A percentile compares a stretch with the other conserved stretches of the same genome.
Conservation (phyloP, 2,797 vertebrate genomes). For the Masticophis lateralis region DNA sequence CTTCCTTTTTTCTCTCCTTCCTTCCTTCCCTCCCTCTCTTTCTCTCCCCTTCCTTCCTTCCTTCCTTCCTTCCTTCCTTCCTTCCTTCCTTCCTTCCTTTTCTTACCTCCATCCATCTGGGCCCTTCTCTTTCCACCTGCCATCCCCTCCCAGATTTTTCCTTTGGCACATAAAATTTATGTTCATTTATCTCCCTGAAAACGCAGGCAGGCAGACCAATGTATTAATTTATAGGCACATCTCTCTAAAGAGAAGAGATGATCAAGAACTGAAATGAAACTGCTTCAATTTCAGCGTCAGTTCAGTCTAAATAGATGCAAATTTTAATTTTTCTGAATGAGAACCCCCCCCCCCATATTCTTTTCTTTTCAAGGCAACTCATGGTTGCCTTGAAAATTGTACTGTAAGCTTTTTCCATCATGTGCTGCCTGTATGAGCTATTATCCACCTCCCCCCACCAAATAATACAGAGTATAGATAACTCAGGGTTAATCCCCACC, state of each 20-base stretch:
- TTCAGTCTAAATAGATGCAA: background rate
- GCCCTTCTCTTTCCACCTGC: background rate
- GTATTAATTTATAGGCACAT: background rate
- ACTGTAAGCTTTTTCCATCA: background rate
- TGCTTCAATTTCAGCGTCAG: background rate
- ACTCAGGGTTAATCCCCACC: background rate
- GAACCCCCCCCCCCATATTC: rapidly evolving
- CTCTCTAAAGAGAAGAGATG: background rate
- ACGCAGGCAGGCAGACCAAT: background rate
- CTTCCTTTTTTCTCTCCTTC: rapidly evolving
- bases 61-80: too few relatives aligned
- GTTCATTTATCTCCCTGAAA: background rate
- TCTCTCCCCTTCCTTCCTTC: too few relatives aligned
- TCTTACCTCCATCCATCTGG: background rate
- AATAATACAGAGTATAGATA: background rate
- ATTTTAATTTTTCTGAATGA: background rate
- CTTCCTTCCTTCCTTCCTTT: background rate
- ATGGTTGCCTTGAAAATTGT: background rate
- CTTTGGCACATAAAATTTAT: background rate
- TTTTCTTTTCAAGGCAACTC: background rate
- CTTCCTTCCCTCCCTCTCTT: rapidly evolving
- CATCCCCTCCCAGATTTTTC: background rate
- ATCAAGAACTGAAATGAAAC: background rate
- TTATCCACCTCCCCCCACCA: background rate
- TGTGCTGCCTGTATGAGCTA: background rate